These are phyloP conservation scores for Petrophora chlorosata DNA, from an alignment of 2,888 invertebrate genomes.

Conservation along the genomic window DNA sequence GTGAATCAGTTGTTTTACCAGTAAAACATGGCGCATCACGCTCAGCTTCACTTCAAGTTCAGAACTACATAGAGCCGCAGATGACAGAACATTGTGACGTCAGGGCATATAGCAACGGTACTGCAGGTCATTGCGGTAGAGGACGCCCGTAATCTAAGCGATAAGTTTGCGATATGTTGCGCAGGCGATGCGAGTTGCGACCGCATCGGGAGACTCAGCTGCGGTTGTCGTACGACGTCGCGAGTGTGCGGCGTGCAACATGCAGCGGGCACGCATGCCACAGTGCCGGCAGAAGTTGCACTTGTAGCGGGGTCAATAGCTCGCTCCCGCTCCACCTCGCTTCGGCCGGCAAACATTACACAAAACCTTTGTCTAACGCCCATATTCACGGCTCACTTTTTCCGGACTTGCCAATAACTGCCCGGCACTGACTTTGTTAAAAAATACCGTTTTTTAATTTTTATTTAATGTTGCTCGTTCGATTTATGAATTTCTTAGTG, in stretches of 20 bases:
- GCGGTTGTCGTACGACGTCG: conserved; percentile 1
- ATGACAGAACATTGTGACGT: background rate
- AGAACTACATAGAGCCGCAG: background rate
- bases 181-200: conserved; percentile 7
- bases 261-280: conserved; percentile 34
- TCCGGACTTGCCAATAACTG: background rate
- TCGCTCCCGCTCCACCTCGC: conserved; percentile 48
- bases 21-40: background rate
- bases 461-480: no score
- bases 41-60: background rate
- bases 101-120: conserved; percentile 13
- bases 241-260: conserved; percentile 25
- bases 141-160: conserved; percentile 10
- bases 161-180: conserved; percentile 20
- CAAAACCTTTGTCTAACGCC: conserved; percentile 34
- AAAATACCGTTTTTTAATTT: no score
- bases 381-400: conserved; percentile 15
- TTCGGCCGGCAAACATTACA: conserved; percentile 28
- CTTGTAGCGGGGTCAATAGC: conserved; percentile 71
- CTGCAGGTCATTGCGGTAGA: conserved; percentile 18
- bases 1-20: no score
- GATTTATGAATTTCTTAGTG: background rate
- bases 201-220: background rate
- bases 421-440: background rate
- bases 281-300: conserved; percentile 42